Evolutionary conservation across 2,888 invertebrate species (phyloP).

Genomic region (Oscheius onirici): DNA sequence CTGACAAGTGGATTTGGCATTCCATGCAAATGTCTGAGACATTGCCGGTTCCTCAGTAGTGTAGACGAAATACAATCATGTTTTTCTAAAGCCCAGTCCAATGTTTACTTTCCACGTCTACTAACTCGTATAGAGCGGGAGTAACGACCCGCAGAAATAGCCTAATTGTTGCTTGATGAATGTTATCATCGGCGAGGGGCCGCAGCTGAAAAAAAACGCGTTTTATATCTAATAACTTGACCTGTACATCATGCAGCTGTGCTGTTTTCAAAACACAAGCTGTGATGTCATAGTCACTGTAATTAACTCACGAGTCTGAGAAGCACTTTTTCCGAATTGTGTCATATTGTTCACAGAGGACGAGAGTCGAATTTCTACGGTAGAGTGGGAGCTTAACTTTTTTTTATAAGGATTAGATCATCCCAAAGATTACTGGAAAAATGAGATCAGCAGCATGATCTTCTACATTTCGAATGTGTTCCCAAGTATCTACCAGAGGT

Average conservation of each 20-base stretch:
- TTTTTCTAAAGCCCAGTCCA: conserved; percentile 7
- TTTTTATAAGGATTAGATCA: neutral
- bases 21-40: conserved; percentile 30
- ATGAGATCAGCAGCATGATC: conserved; percentile 23
- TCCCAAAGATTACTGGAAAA: conserved; percentile 19
- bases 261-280: neutral
- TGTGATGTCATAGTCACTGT: conserved; percentile 1
- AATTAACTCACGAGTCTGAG: neutral
- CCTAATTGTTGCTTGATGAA: conserved; percentile 25
- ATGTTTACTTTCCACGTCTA: neutral
- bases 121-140: conserved; percentile 28
- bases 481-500: conserved; percentile 33
- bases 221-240: too few relatives aligned
- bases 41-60: conserved; percentile 19
- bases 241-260: neutral
- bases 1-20: conserved; percentile 33
- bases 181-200: neutral
- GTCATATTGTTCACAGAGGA: conserved; percentile 16
- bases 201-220: conserved; percentile 2
- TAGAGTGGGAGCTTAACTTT: conserved; percentile 21
- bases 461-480: conserved; percentile 29
- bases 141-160: conserved; percentile 14
- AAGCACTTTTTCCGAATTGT: conserved; percentile 16
- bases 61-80: conserved; percentile 23
- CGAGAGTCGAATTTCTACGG: neutral